Conservation (phyloP, 2,113 vertebrate genomes). For the Oophaga pumilio region DNA sequence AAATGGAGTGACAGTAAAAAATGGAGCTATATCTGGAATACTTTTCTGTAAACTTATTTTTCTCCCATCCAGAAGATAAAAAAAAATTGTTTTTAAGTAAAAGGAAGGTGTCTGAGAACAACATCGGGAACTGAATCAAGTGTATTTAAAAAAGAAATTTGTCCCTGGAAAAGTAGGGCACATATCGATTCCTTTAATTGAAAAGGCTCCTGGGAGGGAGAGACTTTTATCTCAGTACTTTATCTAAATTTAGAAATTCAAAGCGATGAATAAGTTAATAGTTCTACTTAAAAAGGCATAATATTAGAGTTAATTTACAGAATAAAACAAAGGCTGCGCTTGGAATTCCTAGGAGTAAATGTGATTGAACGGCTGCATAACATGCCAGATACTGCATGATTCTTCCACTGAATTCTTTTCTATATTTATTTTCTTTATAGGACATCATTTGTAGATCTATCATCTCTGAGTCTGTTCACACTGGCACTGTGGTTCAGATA, state of each 20-base stretch:
- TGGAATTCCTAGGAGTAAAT: constrained; percentile 25
- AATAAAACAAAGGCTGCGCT: constrained; percentile 42
- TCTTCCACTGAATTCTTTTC: background rate
- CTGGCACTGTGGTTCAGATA: background rate
- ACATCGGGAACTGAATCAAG: background rate
- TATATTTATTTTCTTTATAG: background rate
- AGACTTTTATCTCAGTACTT: constrained; percentile 56
- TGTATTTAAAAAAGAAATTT: constrained; percentile 43
- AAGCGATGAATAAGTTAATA: constrained; percentile 58
- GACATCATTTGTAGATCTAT: background rate
- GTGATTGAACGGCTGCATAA: background rate
- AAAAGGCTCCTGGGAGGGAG: constrained; percentile 39
- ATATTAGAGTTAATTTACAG: constrained; percentile 28
- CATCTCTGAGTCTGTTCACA: background rate
- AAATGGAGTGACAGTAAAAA: background rate
- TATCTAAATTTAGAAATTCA: constrained; percentile 54
- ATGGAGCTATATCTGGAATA: constrained; percentile 5
- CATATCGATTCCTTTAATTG: constrained; percentile 56
- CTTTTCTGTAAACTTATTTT: constrained; percentile 6
- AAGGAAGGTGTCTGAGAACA: constrained; percentile 12
- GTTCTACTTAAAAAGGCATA: constrained; percentile 52
- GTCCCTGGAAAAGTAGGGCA: constrained; percentile 53
- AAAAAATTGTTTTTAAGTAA: constrained; percentile 45
- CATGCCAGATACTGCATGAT: background rate
- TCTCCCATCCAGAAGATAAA: background rate